phyloP scores from a whole-genome alignment of 2,113 vertebrate genomes.

The Vanacampus margaritifer region DNA sequence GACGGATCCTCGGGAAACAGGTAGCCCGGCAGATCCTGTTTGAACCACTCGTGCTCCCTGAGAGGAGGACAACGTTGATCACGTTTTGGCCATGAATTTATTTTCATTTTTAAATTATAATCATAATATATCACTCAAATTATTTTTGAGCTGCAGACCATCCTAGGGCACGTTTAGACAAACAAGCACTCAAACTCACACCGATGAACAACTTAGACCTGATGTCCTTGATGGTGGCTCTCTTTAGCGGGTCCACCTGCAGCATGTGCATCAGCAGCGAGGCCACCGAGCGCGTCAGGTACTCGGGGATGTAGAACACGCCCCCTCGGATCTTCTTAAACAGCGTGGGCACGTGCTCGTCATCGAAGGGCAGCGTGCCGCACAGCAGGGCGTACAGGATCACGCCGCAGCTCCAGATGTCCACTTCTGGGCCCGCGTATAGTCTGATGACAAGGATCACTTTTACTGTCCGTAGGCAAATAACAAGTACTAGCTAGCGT shows the following conservation, averaged over 20 bases:
- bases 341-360: slow-evolving; percentile 93
- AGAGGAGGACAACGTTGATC: not conserved
- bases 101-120: too few relatives aligned
- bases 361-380: slow-evolving; percentile 94
- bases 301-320: slow-evolving; percentile 97
- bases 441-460: slow-evolving; percentile 66
- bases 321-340: slow-evolving; percentile 99
- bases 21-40: slow-evolving; percentile 92
- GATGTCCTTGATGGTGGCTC: slow-evolving; percentile 98
- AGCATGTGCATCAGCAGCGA: slow-evolving; percentile 94
- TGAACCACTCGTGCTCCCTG: slow-evolving; percentile 98
- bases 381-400: slow-evolving; percentile 96
- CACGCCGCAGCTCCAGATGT: slow-evolving; percentile 98
- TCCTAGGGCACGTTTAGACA: too few relatives aligned
- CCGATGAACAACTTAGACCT: slow-evolving; percentile 65
- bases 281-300: slow-evolving; percentile 89
- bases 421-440: slow-evolving; percentile 95
- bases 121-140: too few relatives aligned
- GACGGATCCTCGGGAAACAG: slow-evolving; percentile 96
- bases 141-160: too few relatives aligned
- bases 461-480: not conserved
- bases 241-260: slow-evolving; percentile 94
- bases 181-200: too few relatives aligned
- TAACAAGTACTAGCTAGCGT: not conserved
- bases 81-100: too few relatives aligned